Evolutionary conservation across 2,113 vertebrate genomes (phyloP).

Genomic region (Pelvicachromis taeniatus): DNA sequence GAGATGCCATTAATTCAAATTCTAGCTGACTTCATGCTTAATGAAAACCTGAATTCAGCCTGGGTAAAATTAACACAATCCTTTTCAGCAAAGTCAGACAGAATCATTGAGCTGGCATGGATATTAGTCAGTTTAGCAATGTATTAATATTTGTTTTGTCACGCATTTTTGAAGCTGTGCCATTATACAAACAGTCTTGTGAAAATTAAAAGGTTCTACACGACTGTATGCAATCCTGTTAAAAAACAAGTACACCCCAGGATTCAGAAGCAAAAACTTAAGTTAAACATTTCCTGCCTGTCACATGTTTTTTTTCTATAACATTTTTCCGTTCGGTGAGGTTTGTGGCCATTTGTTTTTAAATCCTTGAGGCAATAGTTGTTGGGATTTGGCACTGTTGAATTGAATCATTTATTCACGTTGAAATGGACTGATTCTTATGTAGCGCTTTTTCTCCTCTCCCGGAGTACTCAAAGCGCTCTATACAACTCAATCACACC

Average conservation of each 20-base stretch:
- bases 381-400: neutral
- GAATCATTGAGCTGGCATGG: neutral
- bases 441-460: too few species aligned
- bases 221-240: neutral
- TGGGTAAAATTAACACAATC: neutral
- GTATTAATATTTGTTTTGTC: neutral
- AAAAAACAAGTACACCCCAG: neutral
- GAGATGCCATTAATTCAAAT: neutral
- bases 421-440: too few species aligned
- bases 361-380: neutral
- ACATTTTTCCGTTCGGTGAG: rapidly evolving
- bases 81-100: neutral
- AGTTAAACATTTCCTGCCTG: rapidly evolving
- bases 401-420: neutral
- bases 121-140: neutral
- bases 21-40: neutral
- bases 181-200: neutral
- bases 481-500: too few species aligned
- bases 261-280: neutral
- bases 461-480: too few species aligned
- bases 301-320: neutral
- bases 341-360: neutral
- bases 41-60: rapidly evolving
- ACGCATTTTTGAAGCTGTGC: neutral
- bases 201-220: rapidly evolving